phyloP scores from a whole-genome alignment of 2,113 vertebrate species.

The Daubentonia madagascariensis region DNA sequence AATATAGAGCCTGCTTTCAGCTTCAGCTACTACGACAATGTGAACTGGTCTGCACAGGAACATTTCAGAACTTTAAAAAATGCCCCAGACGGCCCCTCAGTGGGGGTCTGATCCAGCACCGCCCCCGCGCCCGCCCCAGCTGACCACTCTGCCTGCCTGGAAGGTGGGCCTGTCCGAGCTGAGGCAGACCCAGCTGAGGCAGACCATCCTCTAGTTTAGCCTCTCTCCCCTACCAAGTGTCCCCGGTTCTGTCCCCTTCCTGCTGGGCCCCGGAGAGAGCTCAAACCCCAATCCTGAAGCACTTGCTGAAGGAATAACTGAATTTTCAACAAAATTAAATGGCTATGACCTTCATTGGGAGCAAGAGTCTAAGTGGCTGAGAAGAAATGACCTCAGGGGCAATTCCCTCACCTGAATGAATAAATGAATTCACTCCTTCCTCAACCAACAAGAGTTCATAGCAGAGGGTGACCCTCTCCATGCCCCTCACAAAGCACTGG shows the following conservation, averaged over 20 bases:
- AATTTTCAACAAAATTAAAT: background rate
- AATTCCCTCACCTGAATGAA: background rate
- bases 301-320: background rate
- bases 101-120: background rate
- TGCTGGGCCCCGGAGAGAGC: background rate
- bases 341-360: background rate
- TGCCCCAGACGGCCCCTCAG: no score
- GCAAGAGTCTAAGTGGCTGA: background rate
- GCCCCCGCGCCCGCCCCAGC: fast-evolving
- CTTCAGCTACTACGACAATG: fast-evolving
- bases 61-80: no score
- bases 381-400: background rate
- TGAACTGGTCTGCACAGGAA: fast-evolving
- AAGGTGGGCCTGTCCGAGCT: background rate
- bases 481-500: fast-evolving
- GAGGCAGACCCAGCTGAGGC: background rate
- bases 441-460: background rate
- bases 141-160: background rate
- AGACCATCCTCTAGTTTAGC: background rate
- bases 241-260: background rate
- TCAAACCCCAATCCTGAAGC: background rate
- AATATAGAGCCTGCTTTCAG: fast-evolving
- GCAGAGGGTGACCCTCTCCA: background rate
- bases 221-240: fast-evolving
- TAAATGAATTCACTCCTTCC: background rate